Evolutionary conservation across 1,140 invertebrate genomes (phyloP), one percentile per base, ranked within the genome.

Genomic region (Drosophila takahashii): DNA sequence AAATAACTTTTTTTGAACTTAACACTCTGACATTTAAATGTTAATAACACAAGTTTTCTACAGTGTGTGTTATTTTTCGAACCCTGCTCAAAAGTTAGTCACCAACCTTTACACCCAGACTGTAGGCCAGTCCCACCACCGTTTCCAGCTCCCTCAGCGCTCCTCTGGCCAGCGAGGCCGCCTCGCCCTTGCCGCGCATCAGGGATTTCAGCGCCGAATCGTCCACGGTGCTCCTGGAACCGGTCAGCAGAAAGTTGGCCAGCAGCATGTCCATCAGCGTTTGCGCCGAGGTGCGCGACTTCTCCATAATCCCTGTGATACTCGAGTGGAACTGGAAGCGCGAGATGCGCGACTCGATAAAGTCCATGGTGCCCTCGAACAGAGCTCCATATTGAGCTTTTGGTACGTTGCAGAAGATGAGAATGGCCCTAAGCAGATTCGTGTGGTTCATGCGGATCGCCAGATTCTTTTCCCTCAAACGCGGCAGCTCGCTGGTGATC

Each of bases 371-470:
- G 44, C 81, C 74, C 41, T 69, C 84, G 16, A 92, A 90, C 0
- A 92, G 29, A 2, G 81, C 93, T 10, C 93, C 90, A 81, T 96
- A 95, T 66, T 96, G 95, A 45, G 95, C 94, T 48, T 94, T 94
- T 15, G 96, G 95, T 4, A 99, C 95, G 18, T 96, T 96, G 91
- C 95, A 97, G 75, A 97, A 95, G 57, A 96, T 90, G 0, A 99
- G 93, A 44, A 98, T 94, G 0, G 96, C 95, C 79, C 95, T 94
- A 15, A 99, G 81, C 8, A 99, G 89, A 10, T 94, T 95, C 0
- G 95, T 96, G 90, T 99, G 98, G 92, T 98, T 98, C 15, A 99
- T 90, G 50, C 95, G 94, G 60, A 98, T 94, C 13, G 94, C 93
- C 57, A 96, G 96, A 92, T 95, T 95, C 44, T 95, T 94, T 39